Conservation (phyloP, 2,113 vertebrate genomes). For the Halichoerus grypus region DNA sequence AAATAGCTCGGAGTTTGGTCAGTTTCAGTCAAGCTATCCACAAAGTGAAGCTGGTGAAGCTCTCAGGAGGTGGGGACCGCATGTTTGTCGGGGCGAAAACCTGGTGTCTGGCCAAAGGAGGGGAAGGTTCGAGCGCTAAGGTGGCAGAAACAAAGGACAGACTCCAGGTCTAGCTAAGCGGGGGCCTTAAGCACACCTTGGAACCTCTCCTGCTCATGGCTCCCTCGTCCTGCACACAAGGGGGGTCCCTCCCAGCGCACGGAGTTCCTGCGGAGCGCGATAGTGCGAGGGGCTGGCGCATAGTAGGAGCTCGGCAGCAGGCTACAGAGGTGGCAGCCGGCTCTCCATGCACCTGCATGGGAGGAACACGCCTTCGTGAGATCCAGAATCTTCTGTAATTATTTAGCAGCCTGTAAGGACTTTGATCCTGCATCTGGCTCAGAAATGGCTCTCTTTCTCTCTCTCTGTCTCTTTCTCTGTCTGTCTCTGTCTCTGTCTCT, state of each 20-base stretch:
- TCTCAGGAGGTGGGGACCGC: not conserved
- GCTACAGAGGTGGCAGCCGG: not conserved
- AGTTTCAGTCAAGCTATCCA: not conserved
- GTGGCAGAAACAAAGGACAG: not conserved
- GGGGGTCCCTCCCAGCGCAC: rapidly evolving
- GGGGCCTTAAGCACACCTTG: not conserved
- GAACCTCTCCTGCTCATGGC: not conserved
- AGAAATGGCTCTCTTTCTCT: not conserved
- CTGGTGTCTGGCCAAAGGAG: not conserved
- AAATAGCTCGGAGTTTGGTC: not conserved
- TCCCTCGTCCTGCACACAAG: not conserved
- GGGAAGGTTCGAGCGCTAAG: rapidly evolving
- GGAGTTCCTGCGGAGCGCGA: not conserved
- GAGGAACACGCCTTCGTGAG: constrained; percentile 73
- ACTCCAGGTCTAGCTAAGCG: not conserved
- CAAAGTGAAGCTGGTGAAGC: not conserved
- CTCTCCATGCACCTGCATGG: not conserved
- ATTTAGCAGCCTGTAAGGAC: constrained; percentile 76
- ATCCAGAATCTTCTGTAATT: constrained; percentile 65
- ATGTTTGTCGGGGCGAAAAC: not conserved
- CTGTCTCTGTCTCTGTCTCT: not conserved
- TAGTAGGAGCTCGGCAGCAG: not conserved
- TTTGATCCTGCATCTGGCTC: constrained; percentile 75
- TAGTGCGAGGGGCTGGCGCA: not conserved
- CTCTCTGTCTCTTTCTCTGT: not conserved